A percentile compares a stretch with the other conserved stretches of the same genome.
These are phyloP conservation scores for Nothura maculosa DNA, from an alignment of 2,797 vertebrate genomes.

Conservation along the genomic window DNA sequence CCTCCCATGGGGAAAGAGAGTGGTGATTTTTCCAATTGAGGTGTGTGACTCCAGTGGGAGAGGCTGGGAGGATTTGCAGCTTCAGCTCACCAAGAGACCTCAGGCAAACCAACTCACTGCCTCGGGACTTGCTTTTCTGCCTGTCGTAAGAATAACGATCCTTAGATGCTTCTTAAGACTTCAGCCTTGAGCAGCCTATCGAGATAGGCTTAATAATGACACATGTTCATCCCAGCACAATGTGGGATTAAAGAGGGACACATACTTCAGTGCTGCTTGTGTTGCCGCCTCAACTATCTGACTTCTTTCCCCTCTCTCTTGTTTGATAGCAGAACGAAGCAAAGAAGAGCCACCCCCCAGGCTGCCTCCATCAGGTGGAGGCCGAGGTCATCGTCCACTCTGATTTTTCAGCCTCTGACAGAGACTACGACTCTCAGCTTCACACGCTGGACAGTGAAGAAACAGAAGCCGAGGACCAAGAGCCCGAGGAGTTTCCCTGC, in stretches of 20 bases:
- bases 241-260: background rate
- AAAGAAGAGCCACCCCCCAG: constrained; percentile 78
- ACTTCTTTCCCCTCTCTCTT: background rate
- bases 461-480: constrained; percentile 38
- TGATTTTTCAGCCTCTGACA: constrained; percentile 87
- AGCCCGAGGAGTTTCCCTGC: background rate
- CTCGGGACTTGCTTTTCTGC: background rate
- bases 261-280: background rate
- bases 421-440: constrained; percentile 69
- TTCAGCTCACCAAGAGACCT: background rate
- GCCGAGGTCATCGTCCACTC: constrained; percentile 97
- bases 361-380: constrained; percentile 90
- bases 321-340: constrained; percentile 79
- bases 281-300: constrained; percentile 4
- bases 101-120: background rate
- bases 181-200: background rate
- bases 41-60: background rate
- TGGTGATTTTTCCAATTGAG: background rate
- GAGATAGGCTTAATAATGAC: background rate
- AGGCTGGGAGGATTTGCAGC: background rate
- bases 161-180: constrained; percentile 11
- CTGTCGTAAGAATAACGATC: background rate
- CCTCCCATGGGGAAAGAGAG: background rate
- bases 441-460: constrained; percentile 59
- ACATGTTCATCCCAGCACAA: background rate